A percentile compares a stretch with the other conserved stretches of the same genome.
These are phyloP conservation scores for Agriopis marginaria DNA, from an alignment of 2,888 invertebrate species.

Conservation along the genomic window DNA sequence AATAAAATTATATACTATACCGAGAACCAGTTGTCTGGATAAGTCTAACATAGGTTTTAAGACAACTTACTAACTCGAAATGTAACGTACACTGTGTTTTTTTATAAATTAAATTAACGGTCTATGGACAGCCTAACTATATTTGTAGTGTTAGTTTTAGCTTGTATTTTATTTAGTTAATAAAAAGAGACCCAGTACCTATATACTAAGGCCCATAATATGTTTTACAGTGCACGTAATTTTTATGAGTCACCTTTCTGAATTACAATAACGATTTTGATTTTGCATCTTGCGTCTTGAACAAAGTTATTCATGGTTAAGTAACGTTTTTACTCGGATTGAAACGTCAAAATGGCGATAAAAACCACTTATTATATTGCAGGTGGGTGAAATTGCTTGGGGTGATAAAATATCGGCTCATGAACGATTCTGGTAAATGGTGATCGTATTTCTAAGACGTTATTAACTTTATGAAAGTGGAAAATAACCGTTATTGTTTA, in stretches of 20 bases:
- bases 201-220: not conserved
- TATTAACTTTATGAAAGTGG: not conserved
- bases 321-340: constrained; percentile 8
- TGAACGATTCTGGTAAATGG: not conserved
- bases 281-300: not conserved
- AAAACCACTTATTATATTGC: constrained; percentile 22
- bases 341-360: constrained; percentile 23
- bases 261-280: not conserved
- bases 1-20: too few relatives aligned
- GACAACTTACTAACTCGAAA: too few relatives aligned
- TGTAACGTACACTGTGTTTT: too few relatives aligned
- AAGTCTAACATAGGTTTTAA: too few relatives aligned
- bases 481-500: not conserved
- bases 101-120: too few relatives aligned
- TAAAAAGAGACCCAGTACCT: too few relatives aligned
- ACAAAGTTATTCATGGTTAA: not conserved
- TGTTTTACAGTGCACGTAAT: not conserved
- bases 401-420: constrained; percentile 4
- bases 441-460: constrained; percentile 5
- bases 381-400: constrained; percentile 17
- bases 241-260: not conserved
- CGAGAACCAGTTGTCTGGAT: too few relatives aligned
- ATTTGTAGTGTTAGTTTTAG: too few relatives aligned
- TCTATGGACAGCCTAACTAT: too few relatives aligned
- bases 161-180: too few relatives aligned